Evolutionary conservation across 2,797 vertebrate species (phyloP), one percentile per base, ranked within the genome.

Genomic region (Momotus momota): DNA sequence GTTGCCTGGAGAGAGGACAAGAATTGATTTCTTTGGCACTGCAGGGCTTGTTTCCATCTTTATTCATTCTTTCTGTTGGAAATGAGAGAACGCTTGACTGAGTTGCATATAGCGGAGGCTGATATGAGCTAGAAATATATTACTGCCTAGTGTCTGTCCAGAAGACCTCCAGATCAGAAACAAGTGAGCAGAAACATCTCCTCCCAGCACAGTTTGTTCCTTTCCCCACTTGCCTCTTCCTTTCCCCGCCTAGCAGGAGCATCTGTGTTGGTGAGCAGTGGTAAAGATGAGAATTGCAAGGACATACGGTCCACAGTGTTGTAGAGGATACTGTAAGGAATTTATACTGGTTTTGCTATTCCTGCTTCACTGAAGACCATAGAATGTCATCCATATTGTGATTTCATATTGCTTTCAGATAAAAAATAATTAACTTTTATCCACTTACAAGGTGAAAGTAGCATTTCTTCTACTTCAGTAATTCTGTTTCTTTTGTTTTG

Each of bases 261-360:
- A 38, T 55, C 62, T 1, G 0, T 25, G 27, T 3, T 60, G 35
- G 10, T 2, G 5, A 55, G 75, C 2, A 1, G 35, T 52, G 38
- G 15, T 0, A 0, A 66, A 46, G 71, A 38, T 80, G 48, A 35
- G 40, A 91, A 74, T 62, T 18, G 9, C 40, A 22, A 3, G 10
- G 25, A 4, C 7, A 1, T 31, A 40, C 2, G 25, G 38, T 60
- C 51, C 20, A 27, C 11, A 25, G 52, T 15, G 31, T 49, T 45
- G 14, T n/a, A 15, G 61, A 60, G 46, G 74, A 33, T 35, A 11
- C 7, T 41, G 7, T 4, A 9, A 55, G 15, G 41, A 38, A 71
- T 51, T 64, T 26, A 6, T 10, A 6, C 25, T 48, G 46, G 25
- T 75, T 89, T 62, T 79, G 29, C 26, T 52, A 8, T 57, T 70